These are phyloP conservation scores for Dufourea novaeangliae DNA, from an alignment of 1,140 invertebrate species.

Conservation along the genomic window DNA sequence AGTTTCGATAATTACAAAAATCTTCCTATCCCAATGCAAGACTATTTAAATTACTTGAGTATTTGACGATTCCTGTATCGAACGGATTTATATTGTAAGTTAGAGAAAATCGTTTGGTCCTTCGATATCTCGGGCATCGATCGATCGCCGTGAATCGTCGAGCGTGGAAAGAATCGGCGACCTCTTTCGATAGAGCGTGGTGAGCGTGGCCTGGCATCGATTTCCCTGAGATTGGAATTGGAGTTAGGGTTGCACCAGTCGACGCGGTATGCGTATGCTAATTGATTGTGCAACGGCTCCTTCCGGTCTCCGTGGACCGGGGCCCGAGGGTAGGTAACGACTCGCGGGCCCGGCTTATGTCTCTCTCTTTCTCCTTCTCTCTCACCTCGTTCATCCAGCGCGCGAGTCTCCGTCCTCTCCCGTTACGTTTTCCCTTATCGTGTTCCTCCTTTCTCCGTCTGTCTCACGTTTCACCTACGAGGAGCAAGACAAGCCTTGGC, in stretches of 20 bases:
- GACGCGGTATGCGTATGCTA: conserved; percentile 44
- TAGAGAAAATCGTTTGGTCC: no score
- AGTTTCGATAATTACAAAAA: no score
- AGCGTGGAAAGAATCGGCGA: neutral
- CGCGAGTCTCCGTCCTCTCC: neutral
- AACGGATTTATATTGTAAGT: no score
- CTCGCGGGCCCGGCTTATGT: neutral
- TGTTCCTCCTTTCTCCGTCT: conserved; percentile 14
- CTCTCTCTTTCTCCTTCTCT: neutral
- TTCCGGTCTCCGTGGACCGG: conserved; percentile 36
- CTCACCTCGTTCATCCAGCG: neutral
- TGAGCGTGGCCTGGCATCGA: neutral
- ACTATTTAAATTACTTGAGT: no score
- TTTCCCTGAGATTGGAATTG: conserved; percentile 44
- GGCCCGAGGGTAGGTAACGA: conserved; percentile 41
- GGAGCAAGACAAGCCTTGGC: conserved; percentile 28
- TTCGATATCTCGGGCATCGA: no score
- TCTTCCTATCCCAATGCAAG: no score
- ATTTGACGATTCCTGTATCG: no score
- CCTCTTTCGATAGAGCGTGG: neutral
- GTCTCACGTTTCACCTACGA: conserved; percentile 7
- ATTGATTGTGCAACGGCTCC: conserved; percentile 53
- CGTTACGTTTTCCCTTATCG: conserved; percentile 25
- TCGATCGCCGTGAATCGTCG: neutral
- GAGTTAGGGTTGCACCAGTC: conserved; percentile 48